Conservation (phyloP, 2,797 vertebrate genomes). For the Sylvia borin region DNA sequence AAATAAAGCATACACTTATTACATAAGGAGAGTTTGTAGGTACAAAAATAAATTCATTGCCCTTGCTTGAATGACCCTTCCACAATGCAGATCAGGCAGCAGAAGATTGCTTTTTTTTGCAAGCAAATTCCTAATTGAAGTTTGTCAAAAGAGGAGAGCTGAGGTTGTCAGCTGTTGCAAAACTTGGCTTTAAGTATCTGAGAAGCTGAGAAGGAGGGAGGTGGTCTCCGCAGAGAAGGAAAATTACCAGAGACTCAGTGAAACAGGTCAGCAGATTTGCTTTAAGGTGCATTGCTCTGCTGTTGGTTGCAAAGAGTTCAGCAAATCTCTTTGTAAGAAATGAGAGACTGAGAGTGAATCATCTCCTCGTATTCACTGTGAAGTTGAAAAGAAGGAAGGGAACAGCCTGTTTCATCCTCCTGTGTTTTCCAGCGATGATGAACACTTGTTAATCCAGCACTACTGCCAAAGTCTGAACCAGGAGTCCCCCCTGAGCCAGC, state of each 20-base stretch:
- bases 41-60: neutral
- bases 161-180: neutral
- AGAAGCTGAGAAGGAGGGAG: neutral
- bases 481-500: constrained; percentile 97
- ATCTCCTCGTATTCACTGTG: neutral
- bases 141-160: neutral
- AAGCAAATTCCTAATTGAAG: neutral
- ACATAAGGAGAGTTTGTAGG: neutral
- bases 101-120: neutral
- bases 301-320: constrained; percentile 8
- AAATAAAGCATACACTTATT: neutral
- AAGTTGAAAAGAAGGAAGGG: neutral
- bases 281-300: neutral
- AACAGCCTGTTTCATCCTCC: neutral
- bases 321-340: constrained; percentile 8
- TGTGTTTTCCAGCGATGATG: constrained; percentile 91
- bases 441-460: constrained; percentile 99
- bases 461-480: constrained; percentile 99
- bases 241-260: neutral
- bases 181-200: neutral
- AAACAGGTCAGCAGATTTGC: constrained; percentile 10
- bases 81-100: neutral
- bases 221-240: neutral
- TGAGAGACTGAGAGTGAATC: neutral
- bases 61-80: neutral